A percentile compares a stretch with the other conserved stretches of the same genome.
Evolutionary conservation across 1,140 invertebrate species (phyloP).

Genomic region (Ips typographus): DNA sequence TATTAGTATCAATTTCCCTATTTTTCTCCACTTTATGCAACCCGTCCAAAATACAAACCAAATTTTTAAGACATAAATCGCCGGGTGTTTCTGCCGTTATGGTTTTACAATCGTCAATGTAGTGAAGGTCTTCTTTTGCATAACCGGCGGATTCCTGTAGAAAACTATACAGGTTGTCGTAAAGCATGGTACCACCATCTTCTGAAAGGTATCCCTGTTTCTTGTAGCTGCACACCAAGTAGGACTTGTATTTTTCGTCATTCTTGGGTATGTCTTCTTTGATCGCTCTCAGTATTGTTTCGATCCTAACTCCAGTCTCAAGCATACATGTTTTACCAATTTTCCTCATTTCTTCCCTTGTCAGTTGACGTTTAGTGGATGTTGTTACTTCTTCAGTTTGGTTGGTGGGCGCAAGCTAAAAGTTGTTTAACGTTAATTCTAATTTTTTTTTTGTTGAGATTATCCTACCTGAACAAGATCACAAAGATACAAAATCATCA

Average conservation of each 20-base stretch:
- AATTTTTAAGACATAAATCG: neutral
- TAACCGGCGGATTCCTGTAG: neutral
- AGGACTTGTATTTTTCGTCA: neutral
- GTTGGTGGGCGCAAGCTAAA: no score
- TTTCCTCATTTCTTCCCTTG: no score
- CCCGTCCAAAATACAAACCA: neutral
- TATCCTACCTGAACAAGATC: no score
- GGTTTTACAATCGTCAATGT: neutral
- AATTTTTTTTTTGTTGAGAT: no score
- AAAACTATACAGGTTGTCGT: neutral
- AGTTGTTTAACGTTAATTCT: no score
- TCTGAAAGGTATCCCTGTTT: conserved; percentile 5
- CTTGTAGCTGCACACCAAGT: conserved; percentile 3
- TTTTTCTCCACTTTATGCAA: neutral
- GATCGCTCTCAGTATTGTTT: no score
- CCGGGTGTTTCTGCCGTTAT: neutral
- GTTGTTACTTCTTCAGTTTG: no score
- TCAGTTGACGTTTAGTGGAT: no score
- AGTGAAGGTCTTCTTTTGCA: neutral
- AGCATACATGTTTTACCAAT: no score
- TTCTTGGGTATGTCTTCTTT: neutral
- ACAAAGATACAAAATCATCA: no score
- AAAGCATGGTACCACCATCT: neutral
- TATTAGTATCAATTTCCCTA: neutral
- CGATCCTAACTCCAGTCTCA: no score